These are phyloP conservation scores for Scyliorhinus canicula DNA, from an alignment of 2,797 vertebrate species.

Conservation along the genomic window DNA sequence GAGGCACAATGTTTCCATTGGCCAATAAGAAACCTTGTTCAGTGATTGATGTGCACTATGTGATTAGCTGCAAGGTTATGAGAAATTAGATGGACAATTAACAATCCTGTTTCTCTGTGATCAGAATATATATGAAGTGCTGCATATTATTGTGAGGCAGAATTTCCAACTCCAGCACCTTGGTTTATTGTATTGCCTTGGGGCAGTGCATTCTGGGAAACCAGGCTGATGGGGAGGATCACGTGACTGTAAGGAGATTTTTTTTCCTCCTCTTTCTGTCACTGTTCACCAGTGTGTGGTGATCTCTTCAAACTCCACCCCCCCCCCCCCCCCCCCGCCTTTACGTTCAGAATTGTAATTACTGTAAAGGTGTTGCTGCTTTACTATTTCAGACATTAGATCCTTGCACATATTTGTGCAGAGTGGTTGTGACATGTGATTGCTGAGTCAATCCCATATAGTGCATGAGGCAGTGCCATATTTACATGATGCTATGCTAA, in stretches of 20 bases:
- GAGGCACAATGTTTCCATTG: neutral
- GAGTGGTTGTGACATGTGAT: neutral
- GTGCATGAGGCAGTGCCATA: neutral
- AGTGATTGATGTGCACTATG: neutral
- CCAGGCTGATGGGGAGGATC: neutral
- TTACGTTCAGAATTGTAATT: neutral
- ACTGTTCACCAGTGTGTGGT: neutral
- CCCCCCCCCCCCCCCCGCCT: neutral
- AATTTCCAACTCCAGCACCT: neutral
- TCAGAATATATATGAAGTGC: neutral
- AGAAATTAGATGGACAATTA: slow-evolving; percentile 11
- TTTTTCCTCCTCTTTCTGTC: neutral
- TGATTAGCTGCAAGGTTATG: neutral
- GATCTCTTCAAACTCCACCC: neutral
- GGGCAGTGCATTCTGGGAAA: neutral
- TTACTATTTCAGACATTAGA: neutral
- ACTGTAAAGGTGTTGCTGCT: neutral
- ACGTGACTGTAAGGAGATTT: neutral
- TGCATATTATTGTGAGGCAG: neutral
- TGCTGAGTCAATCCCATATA: neutral
- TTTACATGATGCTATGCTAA: neutral
- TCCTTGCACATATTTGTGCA: neutral
- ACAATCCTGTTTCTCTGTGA: slow-evolving; percentile 17
- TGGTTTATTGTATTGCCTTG: neutral
- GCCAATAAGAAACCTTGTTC: neutral